These are phyloP conservation scores for Bellardia bayeri DNA, from an alignment of 2,888 invertebrate species.

Conservation along the genomic window DNA sequence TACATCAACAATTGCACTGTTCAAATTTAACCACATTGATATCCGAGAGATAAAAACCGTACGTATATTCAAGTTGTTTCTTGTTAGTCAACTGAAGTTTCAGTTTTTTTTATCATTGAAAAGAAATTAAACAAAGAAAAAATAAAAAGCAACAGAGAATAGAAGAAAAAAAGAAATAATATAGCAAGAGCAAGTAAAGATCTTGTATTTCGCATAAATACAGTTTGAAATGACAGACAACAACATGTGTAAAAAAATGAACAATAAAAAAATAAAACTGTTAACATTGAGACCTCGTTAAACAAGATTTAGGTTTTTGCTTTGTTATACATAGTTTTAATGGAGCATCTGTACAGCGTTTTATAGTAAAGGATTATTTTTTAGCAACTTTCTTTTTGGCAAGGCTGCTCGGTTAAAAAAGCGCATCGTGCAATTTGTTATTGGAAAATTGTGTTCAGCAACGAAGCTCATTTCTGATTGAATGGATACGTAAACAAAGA, in stretches of 20 bases:
- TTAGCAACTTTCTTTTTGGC: no score
- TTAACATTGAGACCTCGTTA: slow-evolving; percentile 41
- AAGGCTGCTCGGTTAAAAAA: no score
- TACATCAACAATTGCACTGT: slow-evolving; percentile 37
- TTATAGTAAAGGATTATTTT: no score
- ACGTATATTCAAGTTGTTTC: slow-evolving; percentile 60
- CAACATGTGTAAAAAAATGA: slow-evolving; percentile 35
- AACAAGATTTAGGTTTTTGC: background rate
- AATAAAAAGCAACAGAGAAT: slow-evolving; percentile 57
- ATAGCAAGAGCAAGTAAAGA: slow-evolving; percentile 51
- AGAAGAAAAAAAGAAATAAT: slow-evolving; percentile 40
- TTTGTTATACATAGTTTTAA: no score
- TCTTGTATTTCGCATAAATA: slow-evolving; percentile 60
- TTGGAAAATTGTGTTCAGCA: no score
- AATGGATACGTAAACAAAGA: no score
- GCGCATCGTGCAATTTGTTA: no score
- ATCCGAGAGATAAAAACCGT: slow-evolving; percentile 53
- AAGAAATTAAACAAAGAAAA: slow-evolving; percentile 64
- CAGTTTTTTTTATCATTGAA: slow-evolving; percentile 61
- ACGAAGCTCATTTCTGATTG: no score
- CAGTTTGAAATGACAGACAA: slow-evolving; percentile 52
- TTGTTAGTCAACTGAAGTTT: slow-evolving; percentile 66
- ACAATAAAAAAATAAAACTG: slow-evolving; percentile 16
- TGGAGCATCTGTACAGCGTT: no score
- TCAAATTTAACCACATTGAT: slow-evolving; percentile 36